Evolutionary conservation across 2,888 invertebrate genomes (phyloP).

Genomic region (Arrhopalites spinosus): DNA sequence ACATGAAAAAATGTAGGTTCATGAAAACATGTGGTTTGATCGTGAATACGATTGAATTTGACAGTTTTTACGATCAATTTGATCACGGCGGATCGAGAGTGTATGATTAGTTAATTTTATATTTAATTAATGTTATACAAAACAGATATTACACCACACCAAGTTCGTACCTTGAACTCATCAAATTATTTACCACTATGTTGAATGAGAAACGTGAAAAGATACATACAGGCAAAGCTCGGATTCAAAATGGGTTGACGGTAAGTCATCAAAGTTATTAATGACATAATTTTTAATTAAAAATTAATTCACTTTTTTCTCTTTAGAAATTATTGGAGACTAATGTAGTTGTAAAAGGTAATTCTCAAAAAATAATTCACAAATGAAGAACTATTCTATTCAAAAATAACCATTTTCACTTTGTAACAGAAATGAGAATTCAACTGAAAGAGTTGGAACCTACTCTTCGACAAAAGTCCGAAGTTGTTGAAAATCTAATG

Average conservation of each 20-base stretch:
- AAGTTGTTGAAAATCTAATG: constrained; percentile 76
- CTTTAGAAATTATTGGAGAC: constrained; percentile 78
- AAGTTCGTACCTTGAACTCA: constrained; percentile 83
- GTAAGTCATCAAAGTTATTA: constrained; percentile 57
- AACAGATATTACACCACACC: constrained; percentile 94
- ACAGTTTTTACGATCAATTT: too few relatives aligned
- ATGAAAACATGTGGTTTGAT: too few relatives aligned
- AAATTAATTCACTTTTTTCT: too few relatives aligned
- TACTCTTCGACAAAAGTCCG: constrained; percentile 75
- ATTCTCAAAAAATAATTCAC: too few relatives aligned
- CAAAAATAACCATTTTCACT: too few relatives aligned
- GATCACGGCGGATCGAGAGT: too few relatives aligned
- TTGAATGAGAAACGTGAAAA: constrained; percentile 72
- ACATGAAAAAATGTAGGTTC: too few relatives aligned
- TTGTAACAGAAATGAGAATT: constrained; percentile 83
- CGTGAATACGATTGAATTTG: too few relatives aligned
- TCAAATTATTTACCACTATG: constrained; percentile 76
- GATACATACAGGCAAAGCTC: constrained; percentile 68
- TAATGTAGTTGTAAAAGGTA: too few relatives aligned
- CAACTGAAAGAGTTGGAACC: constrained; percentile 82
- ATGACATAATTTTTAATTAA: neutral
- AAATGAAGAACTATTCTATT: too few relatives aligned
- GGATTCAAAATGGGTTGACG: constrained; percentile 75
- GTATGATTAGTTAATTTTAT: too few relatives aligned
- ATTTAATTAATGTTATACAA: too few relatives aligned